Conservation (phyloP, 2,888 invertebrate species). For the Ennomos erosarius region DNA sequence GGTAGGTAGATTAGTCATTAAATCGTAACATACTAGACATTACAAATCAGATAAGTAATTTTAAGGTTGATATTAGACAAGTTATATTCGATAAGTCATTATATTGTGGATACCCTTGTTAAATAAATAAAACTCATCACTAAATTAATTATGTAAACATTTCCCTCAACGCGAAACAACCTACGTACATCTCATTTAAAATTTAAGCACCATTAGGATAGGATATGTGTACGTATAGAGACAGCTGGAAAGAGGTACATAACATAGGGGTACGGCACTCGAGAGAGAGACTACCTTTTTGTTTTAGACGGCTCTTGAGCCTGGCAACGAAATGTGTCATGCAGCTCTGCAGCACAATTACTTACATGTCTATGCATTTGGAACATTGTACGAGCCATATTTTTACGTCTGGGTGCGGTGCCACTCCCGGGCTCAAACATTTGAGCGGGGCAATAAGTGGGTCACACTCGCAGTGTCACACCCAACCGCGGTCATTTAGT, state of each 20-base stretch:
- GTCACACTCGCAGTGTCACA: conserved; percentile 59
- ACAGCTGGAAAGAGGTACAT: conserved; percentile 6
- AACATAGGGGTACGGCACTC: background rate
- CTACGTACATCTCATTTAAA: conserved; percentile 30
- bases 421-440: conserved; percentile 73
- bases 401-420: conserved; percentile 55
- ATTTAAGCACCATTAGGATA: conserved; percentile 31
- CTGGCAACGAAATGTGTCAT: conserved; percentile 23
- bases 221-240: conserved; percentile 17
- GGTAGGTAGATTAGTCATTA: no score
- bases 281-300: conserved; percentile 4
- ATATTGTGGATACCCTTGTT: conserved; percentile 22
- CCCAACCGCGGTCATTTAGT: conserved; percentile 43
- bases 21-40: no score
- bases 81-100: conserved; percentile 18
- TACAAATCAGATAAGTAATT: no score
- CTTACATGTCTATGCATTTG: conserved; percentile 21
- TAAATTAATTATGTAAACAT: conserved; percentile 31
- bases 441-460: conserved; percentile 65
- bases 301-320: background rate
- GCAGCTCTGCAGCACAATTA: conserved; percentile 8
- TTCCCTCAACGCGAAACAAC: conserved; percentile 29
- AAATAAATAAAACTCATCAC: conserved; percentile 33
- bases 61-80: conserved; percentile 8
- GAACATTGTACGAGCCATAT: conserved; percentile 50